Conservation (phyloP, 1,140 invertebrate genomes). For the Frieseomelitta varia region DNA sequence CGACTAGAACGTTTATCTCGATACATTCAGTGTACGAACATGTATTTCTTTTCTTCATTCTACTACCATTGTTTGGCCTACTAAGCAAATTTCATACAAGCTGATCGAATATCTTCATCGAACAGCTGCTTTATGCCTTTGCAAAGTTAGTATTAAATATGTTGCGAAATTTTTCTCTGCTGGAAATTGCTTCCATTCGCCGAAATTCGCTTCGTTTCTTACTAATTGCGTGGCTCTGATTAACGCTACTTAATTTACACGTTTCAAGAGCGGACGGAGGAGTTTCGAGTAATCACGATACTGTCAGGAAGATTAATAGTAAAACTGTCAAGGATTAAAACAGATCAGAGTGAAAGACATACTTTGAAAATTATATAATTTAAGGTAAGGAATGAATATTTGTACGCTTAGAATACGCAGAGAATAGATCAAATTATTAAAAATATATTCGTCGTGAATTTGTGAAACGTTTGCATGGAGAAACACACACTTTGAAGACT, state of each 20-base stretch:
- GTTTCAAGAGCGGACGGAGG: too few species aligned
- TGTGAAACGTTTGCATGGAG: too few species aligned
- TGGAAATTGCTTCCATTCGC: neutral
- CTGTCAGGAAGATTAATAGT: rapidly evolving
- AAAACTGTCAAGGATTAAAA: neutral
- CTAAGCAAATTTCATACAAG: neutral
- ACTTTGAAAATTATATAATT: too few species aligned
- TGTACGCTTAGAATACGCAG: too few species aligned
- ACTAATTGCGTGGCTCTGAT: neutral
- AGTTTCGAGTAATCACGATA: neutral
- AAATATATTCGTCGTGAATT: too few species aligned
- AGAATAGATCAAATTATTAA: too few species aligned
- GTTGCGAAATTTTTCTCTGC: too few species aligned
- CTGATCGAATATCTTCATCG: neutral
- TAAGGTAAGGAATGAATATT: too few species aligned
- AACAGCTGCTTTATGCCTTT: neutral
- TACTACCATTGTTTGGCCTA: neutral
- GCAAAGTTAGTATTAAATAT: neutral
- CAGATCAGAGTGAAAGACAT: too few species aligned
- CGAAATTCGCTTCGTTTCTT: neutral
- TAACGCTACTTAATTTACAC: neutral
- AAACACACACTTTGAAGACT: too few species aligned
- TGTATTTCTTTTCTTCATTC: neutral
- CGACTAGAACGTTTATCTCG: neutral
- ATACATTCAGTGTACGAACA: neutral